Conservation (phyloP, 2,113 vertebrate species). For the Mellivora capensis region DNA sequence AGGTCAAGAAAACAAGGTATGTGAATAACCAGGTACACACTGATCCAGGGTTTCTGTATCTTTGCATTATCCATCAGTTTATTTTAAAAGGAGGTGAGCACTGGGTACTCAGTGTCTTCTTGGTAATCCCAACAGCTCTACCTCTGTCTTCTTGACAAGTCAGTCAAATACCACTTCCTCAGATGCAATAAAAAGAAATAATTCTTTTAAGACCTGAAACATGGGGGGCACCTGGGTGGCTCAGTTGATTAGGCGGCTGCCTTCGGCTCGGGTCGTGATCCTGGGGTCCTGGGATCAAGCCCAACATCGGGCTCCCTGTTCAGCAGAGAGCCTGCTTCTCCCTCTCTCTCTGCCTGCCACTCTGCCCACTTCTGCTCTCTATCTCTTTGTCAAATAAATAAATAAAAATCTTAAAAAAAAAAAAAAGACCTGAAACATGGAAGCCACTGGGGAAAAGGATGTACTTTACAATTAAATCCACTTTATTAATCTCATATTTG, state of each 20-base stretch:
- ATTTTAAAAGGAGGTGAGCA: background rate
- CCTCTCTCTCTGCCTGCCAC: too few species aligned
- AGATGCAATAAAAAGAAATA: background rate
- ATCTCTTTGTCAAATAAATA: too few species aligned
- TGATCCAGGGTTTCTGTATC: background rate
- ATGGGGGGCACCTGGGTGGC: too few species aligned
- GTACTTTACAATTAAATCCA: background rate
- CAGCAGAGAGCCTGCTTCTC: too few species aligned
- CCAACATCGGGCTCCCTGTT: too few species aligned
- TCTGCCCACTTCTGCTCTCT: too few species aligned
- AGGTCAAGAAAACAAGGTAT: slow-evolving; percentile 99
- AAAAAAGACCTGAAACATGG: background rate
- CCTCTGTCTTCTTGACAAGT: background rate
- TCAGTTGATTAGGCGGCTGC: too few species aligned
- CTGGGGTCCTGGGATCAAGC: too few species aligned
- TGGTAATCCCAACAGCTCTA: background rate
- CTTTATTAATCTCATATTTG: background rate
- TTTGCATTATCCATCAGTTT: background rate
- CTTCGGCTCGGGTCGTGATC: too few species aligned
- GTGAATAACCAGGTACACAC: background rate
- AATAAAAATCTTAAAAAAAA: too few species aligned
- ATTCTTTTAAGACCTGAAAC: background rate
- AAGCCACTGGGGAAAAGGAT: background rate
- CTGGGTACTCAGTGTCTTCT: background rate
- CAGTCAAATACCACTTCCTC: background rate